Base-by-base conservation (phyloP, 2,113 vertebrate genomes). In the Cichladusa arquata region DNA sequence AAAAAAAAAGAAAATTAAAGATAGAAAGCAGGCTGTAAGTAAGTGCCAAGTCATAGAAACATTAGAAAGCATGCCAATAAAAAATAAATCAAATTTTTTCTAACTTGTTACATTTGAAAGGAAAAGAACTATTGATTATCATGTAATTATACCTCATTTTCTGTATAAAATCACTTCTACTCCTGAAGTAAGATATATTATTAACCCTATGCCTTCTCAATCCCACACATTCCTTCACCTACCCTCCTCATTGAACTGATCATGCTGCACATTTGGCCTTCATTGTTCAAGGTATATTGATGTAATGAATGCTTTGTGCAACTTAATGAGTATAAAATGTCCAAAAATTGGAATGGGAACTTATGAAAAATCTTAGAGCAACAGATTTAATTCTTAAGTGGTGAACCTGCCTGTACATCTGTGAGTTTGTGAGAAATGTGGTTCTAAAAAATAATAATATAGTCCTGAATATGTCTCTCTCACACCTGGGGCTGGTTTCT, bases 281-380 rank as follows among this genome's bases (percentile, higher is more conserved):
- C 17, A 1, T 11, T 74, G 14, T 5, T 64, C n/a, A 19, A 76
- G 18, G 25, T 38, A n/a, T 19, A 31, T 50, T 54, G 2, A 0
- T 38, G 29, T 18, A 45, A 92, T 33, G 16, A 53, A 28, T 8
- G 23, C 5, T 76, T 64, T 12, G 9, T n/a, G 38, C 67, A 71
- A 70, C 25, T 72, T 45, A 80, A 67, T 48, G 28, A 70, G 6
- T 5, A 20, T 8, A 34, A 86, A 92, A 71, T 12, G 22, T 48
- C 6, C 15, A 81, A 78, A 57, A 73, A 33, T 7, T 1, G 5
- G 29, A 88, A 76, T 15, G 17, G 19, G 40, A 86, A 65, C 14
- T 62, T 8, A 40, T 0, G 15, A 95, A 48, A 86, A 91, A 84
- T 44, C 33, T 23, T 26, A 6, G 53, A 76, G 56, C 5, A 38